These are phyloP conservation scores for Coreoperca whiteheadi DNA, from an alignment of 2,113 vertebrate species.

Conservation along the genomic window DNA sequence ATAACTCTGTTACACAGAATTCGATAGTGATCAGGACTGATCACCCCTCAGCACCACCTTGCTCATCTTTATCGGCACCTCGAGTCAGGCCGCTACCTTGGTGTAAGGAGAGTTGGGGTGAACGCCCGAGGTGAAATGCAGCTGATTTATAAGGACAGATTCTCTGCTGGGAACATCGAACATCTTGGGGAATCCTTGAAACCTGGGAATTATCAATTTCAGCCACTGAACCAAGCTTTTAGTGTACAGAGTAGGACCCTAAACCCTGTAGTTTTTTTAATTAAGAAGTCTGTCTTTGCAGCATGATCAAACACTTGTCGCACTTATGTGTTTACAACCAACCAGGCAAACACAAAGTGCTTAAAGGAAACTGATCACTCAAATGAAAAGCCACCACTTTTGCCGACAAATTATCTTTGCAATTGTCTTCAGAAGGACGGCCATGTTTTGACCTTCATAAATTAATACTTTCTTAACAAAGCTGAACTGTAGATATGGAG, in stretches of 20 bases:
- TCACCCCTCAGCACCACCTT: constrained; percentile 41
- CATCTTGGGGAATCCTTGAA: neutral
- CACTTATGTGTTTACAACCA: neutral
- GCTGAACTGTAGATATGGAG: too few relatives aligned
- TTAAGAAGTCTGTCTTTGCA: neutral
- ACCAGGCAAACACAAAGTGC: neutral
- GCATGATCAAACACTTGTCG: neutral
- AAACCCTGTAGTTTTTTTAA: neutral
- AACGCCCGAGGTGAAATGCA: neutral
- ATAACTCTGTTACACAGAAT: constrained; percentile 76
- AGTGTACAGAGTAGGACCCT: neutral
- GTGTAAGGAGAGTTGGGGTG: neutral
- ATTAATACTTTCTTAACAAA: neutral
- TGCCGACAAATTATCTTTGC: neutral
- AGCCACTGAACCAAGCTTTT: neutral
- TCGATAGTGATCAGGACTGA: constrained; percentile 50
- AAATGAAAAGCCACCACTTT: neutral
- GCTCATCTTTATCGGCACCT: constrained; percentile 23
- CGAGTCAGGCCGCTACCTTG: neutral
- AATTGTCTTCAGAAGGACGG: neutral
- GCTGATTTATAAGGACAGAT: constrained; percentile 17
- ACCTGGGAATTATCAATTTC: neutral
- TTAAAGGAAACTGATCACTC: neutral
- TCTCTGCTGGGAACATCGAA: constrained; percentile 1
- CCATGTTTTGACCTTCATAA: neutral